phyloP scores from a whole-genome alignment of 2,888 invertebrate species.

The Axea sp. region DNA sequence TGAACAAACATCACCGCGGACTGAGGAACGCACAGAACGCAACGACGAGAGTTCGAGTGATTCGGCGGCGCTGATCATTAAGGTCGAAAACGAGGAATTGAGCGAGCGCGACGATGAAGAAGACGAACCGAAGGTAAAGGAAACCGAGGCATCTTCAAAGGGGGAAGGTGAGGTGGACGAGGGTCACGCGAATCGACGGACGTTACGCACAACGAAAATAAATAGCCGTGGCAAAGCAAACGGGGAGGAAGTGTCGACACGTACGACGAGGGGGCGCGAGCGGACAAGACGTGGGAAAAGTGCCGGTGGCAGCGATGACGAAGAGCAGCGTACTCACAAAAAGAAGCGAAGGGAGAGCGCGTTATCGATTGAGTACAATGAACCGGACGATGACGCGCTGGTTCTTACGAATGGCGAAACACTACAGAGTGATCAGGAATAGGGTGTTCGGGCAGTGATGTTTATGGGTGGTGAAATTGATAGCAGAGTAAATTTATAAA shows the following conservation, averaged over 20 bases:
- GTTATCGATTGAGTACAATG: slow-evolving; percentile 87
- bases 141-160: slow-evolving; percentile 25
- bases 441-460: slow-evolving; percentile 2
- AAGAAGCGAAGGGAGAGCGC: slow-evolving; percentile 87
- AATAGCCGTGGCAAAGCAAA: slow-evolving; percentile 75
- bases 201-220: slow-evolving; percentile 72
- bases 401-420: slow-evolving; percentile 85
- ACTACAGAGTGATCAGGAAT: slow-evolving; percentile 77
- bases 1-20: slow-evolving; percentile 64
- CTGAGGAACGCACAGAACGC: slow-evolving; percentile 72
- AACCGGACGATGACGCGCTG: slow-evolving; percentile 85
- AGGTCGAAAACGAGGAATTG: slow-evolving; percentile 78
- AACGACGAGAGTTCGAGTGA: slow-evolving; percentile 79
- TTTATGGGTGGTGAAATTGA: slow-evolving; percentile 13
- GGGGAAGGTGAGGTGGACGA: slow-evolving; percentile 49
- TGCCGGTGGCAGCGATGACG: slow-evolving; percentile 79
- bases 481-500: slow-evolving; percentile 12
- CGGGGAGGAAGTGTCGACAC: slow-evolving; percentile 74
- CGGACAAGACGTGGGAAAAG: slow-evolving; percentile 80
- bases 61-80: slow-evolving; percentile 78
- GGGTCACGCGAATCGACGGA: slow-evolving; percentile 67
- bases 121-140: slow-evolving; percentile 57
- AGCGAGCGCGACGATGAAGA: slow-evolving; percentile 76
- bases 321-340: slow-evolving; percentile 82
- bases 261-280: slow-evolving; percentile 76